Evolutionary conservation across 2,797 vertebrate species (phyloP).

Genomic region (Periophthalmus magnuspinnatus): DNA sequence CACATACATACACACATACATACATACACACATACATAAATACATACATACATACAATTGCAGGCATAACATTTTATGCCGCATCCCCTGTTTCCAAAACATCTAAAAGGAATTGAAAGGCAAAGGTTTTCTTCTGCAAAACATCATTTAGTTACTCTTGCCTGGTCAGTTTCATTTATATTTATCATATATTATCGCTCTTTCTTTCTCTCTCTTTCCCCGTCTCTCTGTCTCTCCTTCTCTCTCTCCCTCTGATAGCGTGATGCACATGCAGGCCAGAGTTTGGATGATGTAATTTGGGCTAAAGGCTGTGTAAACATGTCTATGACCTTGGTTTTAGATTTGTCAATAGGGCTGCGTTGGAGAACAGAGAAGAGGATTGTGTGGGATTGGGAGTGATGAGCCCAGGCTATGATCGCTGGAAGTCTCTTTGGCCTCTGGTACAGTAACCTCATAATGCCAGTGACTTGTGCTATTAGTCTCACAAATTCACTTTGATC

Average conservation of each 20-base stretch:
- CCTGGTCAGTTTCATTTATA: neutral
- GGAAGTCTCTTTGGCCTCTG: constrained; percentile 52
- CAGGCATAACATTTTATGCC: too few relatives aligned
- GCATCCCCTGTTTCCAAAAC: too few relatives aligned
- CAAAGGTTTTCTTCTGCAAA: too few relatives aligned
- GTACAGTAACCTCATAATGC: constrained; percentile 58
- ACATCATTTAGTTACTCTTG: neutral
- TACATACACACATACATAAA: too few relatives aligned
- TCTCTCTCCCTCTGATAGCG: constrained; percentile 60
- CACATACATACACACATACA: too few relatives aligned
- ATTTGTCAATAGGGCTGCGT: constrained; percentile 69
- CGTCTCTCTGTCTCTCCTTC: constrained; percentile 21
- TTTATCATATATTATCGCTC: neutral
- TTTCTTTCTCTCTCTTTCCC: neutral
- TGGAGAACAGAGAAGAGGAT: constrained; percentile 67
- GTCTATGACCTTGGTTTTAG: constrained; percentile 75
- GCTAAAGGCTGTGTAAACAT: constrained; percentile 78
- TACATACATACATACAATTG: too few relatives aligned
- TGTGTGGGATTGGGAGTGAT: constrained; percentile 63
- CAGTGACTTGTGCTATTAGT: constrained; percentile 1
- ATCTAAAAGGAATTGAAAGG: too few relatives aligned
- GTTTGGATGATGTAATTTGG: constrained; percentile 77
- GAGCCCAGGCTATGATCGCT: constrained; percentile 58
- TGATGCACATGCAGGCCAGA: constrained; percentile 49
- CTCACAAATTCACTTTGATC: neutral